Evolutionary conservation across 1,140 invertebrate species (phyloP).

Genomic region (Cataglyphis hispanica): DNA sequence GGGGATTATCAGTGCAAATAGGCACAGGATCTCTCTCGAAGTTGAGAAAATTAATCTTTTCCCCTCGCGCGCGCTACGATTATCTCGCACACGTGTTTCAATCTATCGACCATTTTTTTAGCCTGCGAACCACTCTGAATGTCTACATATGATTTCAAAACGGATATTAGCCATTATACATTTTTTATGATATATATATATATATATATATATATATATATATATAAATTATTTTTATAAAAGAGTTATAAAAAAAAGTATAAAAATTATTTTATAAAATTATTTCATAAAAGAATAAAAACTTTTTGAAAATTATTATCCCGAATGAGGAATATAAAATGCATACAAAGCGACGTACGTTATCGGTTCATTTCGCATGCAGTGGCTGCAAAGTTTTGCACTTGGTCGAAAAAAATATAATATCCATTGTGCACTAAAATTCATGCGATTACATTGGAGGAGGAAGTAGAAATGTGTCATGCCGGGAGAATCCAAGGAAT

Average conservation of each 20-base stretch:
- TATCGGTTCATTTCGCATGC: not conserved
- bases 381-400: slow-evolving; percentile 33
- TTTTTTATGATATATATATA: too few species aligned
- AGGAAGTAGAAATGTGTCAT: not conserved
- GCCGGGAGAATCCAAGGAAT: slow-evolving; percentile 67
- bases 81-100: slow-evolving; percentile 2
- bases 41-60: slow-evolving; percentile 17
- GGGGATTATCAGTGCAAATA: slow-evolving; percentile 41
- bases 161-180: too few species aligned
- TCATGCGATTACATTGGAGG: not conserved
- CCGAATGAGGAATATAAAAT: not conserved
- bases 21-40: slow-evolving; percentile 9
- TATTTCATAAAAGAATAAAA: not conserved
- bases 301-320: not conserved
- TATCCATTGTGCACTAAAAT: slow-evolving; percentile 65
- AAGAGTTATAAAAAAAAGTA: too few species aligned
- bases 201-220: too few species aligned
- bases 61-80: not conserved
- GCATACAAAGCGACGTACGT: not conserved
- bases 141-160: slow-evolving; percentile 17
- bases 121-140: not conserved
- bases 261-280: too few species aligned
- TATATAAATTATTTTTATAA: too few species aligned
- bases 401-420: slow-evolving; percentile 57
- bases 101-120: slow-evolving; percentile 10